Conservation (phyloP, 23 tunicate species). For the Botrylloides violaceus region DNA sequence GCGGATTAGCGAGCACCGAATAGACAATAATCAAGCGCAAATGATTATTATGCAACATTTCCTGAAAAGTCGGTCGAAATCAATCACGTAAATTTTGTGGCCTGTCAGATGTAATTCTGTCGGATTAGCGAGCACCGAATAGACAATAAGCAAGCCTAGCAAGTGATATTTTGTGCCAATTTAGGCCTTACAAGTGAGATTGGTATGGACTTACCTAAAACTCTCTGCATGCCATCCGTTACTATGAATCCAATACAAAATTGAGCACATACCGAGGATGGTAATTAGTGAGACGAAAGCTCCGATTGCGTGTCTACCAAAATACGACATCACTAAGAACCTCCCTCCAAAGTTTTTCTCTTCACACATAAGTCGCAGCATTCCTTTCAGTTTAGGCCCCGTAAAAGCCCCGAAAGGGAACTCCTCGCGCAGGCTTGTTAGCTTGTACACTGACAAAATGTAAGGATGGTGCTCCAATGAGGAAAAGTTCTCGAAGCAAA, state of each 20-base stretch:
- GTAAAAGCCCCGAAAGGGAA: not conserved
- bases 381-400: constrained; percentile 5
- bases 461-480: constrained; percentile 24
- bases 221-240: constrained; percentile 2
- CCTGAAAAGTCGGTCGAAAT: too few species aligned
- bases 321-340: constrained; percentile 2
- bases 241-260: not conserved
- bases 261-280: not conserved
- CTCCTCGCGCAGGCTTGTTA: not conserved
- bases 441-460: constrained; percentile 16
- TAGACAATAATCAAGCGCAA: too few species aligned
- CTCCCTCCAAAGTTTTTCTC: not conserved
- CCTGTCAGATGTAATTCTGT: too few species aligned
- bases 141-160: too few species aligned
- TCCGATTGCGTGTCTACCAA: constrained; percentile 1
- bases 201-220: constrained; percentile 16
- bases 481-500: constrained; percentile 21
- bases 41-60: too few species aligned
- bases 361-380: constrained; percentile 4
- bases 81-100: too few species aligned
- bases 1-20: too few species aligned
- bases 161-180: too few species aligned
- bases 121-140: too few species aligned
- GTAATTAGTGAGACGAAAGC: not conserved
- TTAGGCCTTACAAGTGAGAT: too few species aligned